Percentiles rank a stretch among this genome's conserved stretches.
These are phyloP conservation scores for Sarcophaga caerulescens DNA, from an alignment of 2,888 invertebrate species.

Conservation along the genomic window DNA sequence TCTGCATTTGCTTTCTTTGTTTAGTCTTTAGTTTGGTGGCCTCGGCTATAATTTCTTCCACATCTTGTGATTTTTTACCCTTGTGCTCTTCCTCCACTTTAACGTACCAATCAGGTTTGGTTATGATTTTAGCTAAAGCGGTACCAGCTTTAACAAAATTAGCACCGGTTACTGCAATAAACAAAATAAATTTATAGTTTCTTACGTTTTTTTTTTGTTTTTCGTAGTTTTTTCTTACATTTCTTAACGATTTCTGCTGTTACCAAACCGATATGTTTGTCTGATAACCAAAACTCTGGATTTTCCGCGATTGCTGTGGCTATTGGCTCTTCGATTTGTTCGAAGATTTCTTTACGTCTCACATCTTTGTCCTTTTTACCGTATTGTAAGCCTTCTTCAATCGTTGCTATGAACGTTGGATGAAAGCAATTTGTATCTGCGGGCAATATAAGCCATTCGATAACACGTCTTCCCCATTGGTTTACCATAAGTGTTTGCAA, in stretches of 20 bases:
- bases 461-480: slow-evolving; percentile 92
- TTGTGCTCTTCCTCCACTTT: slow-evolving; percentile 70
- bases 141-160: slow-evolving; percentile 81
- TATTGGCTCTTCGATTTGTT: slow-evolving; percentile 84
- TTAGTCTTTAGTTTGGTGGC: slow-evolving; percentile 74
- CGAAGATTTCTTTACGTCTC: slow-evolving; percentile 86
- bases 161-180: slow-evolving; percentile 76
- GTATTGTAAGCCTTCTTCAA: slow-evolving; percentile 88
- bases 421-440: slow-evolving; percentile 91
- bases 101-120: slow-evolving; percentile 83
- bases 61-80: slow-evolving; percentile 71
- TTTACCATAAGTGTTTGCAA: slow-evolving; percentile 87
- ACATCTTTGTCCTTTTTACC: slow-evolving; percentile 88
- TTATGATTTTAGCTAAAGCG: slow-evolving; percentile 81
- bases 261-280: slow-evolving; percentile 85
- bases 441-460: slow-evolving; percentile 93
- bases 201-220: neutral
- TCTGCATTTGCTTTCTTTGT: slow-evolving; percentile 60
- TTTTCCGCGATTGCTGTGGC: slow-evolving; percentile 83
- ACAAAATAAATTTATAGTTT: neutral
- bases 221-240: slow-evolving; percentile 81
- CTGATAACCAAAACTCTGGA: slow-evolving; percentile 86
- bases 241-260: slow-evolving; percentile 86
- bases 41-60: slow-evolving; percentile 74
- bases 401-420: slow-evolving; percentile 87